phyloP scores from a whole-genome alignment of 2,113 vertebrate species.

The Prunella himalayana region DNA sequence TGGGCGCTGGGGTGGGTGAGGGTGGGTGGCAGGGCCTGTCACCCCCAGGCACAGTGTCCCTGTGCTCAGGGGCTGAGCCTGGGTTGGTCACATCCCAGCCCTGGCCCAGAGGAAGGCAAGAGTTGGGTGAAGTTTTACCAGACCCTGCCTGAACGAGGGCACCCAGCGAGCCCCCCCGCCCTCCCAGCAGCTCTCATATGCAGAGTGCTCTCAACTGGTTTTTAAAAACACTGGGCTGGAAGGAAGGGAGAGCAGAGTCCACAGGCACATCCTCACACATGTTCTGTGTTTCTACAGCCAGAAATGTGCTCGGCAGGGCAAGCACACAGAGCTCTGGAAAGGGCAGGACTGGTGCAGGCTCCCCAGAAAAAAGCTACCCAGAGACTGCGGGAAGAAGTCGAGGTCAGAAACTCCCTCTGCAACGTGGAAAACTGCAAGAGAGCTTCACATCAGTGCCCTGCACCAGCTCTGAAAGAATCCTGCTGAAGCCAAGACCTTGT shows the following conservation, averaged over 20 bases:
- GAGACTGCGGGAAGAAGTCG: fast-evolving
- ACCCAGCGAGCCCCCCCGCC: fast-evolving
- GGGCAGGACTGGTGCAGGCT: neutral
- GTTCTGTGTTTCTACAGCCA: neutral
- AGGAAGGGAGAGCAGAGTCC: neutral
- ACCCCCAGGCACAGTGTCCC: neutral
- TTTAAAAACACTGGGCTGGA: neutral
- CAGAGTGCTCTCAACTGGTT: neutral
- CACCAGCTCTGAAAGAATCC: neutral
- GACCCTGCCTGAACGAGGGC: fast-evolving
- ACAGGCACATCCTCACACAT: fast-evolving
- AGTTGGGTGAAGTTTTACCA: neutral
- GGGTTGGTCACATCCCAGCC: fast-evolving
- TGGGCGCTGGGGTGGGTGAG: neutral
- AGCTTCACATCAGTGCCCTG: neutral
- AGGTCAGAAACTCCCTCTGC: neutral
- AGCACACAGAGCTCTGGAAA: neutral
- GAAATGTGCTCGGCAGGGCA: neutral
- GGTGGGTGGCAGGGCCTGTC: neutral
- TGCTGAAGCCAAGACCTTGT: neutral
- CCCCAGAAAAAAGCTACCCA: neutral
- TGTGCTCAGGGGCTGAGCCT: neutral
- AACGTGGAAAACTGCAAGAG: neutral
- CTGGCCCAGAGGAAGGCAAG: neutral
- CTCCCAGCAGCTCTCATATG: fast-evolving